Conservation (phyloP, 2,113 vertebrate species). For the Felis catus region F.catus_Fca126_mat1.0 CM031419.1:137293001-137293500, state of each 20-base stretch:
- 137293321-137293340: conserved; percentile 63
- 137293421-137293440: conserved; percentile 44
- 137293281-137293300: conserved; percentile 72
- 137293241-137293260: conserved; percentile 56
- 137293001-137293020: not conserved
- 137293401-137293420: conserved; percentile 71
- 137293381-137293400: conserved; percentile 73
- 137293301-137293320: conserved; percentile 69
- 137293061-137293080: not conserved
- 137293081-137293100: not conserved
- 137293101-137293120: conserved; percentile 27
- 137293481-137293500: conserved; percentile 64
- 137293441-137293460: conserved; percentile 58
- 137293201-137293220: conserved; percentile 49
- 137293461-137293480: conserved; percentile 62
- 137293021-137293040: not conserved
- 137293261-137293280: conserved; percentile 69
- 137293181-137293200: conserved; percentile 73
- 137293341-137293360: conserved; percentile 74
- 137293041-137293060: not conserved
- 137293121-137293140: not conserved
- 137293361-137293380: conserved; percentile 60
- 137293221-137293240: conserved; percentile 70
- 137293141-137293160: not conserved
- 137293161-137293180: conserved; percentile 20